Evolutionary conservation across 1,140 invertebrate genomes (phyloP), one percentile per base, ranked within the genome.

Genomic region (Periplaneta americana): DNA sequence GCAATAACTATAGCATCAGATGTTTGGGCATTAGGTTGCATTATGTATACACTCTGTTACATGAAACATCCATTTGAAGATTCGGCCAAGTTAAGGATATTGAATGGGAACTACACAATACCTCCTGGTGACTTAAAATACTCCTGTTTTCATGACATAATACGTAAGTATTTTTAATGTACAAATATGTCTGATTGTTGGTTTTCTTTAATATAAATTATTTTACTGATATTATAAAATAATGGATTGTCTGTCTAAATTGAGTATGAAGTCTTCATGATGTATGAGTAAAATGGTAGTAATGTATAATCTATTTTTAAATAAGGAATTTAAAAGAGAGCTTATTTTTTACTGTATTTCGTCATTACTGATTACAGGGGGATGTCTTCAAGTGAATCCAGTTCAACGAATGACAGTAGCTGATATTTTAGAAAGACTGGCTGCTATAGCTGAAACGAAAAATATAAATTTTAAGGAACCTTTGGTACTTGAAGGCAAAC

Each of bases 51-150:
- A 35, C 88, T 99, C 17, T 98, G 98, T 87, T 99, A 95, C 87
- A 93, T 95, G 87, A 93, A 94, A 83, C 99, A 99, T 92, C 99
- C 99, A 15, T 99, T 98, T 89, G 97, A 99, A 87, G 99, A 99
- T 90, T 93, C 92, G 10, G 98, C 98, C 39, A 99, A 99, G 88
- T 88, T 99, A 82, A 93, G 95, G 34, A 99, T 99, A 84, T 91
- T 99, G 11, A 99, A 99, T 91, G 98, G 95, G 82, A 99, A 99
- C 86, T 99, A 96, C 88, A 92, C 90, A 75, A 92, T 98, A 75
- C 94, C 98, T 82, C 91, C 93, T 28, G 91, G 92, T 81, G 96
- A 98, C 89, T 92, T 93, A 80, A 92, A 93, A 84, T 95, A 95
- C 86, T 90, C 92, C 81, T 95, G 96, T 86, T 96, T 98, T 86